Conservation (phyloP, 2,888 invertebrate genomes). For the Sthenelais limicola region DNA sequence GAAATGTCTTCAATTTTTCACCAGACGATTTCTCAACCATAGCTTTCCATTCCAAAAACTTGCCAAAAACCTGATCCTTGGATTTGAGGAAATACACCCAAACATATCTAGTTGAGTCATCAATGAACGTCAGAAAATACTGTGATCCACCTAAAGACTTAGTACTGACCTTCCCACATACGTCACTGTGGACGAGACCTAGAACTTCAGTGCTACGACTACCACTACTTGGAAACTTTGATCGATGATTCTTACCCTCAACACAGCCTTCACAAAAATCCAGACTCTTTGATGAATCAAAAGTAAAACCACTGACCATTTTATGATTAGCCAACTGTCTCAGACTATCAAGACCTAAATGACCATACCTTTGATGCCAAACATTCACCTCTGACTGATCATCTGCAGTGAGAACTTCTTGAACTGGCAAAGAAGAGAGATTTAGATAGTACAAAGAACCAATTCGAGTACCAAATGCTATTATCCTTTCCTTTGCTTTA, state of each 20-base stretch:
- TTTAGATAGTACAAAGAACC: constrained; percentile 23
- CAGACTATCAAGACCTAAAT: not conserved
- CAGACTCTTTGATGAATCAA: not conserved
- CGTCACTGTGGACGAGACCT: constrained; percentile 25
- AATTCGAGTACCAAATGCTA: constrained; percentile 17
- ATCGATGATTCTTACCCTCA: constrained; percentile 1
- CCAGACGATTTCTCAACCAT: constrained; percentile 15
- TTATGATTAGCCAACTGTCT: not conserved
- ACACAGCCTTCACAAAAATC: constrained; percentile 31
- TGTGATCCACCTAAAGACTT: constrained; percentile 5
- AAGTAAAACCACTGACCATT: not conserved
- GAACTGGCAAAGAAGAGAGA: not conserved
- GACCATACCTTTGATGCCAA: constrained; percentile 35
- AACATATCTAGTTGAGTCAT: constrained; percentile 16
- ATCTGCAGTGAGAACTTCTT: not conserved
- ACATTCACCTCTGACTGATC: not conserved
- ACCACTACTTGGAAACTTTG: constrained; percentile 6
- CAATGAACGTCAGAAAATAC: constrained; percentile 27
- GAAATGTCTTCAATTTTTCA: constrained; percentile 43
- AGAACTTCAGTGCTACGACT: not conserved
- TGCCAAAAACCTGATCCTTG: constrained; percentile 15
- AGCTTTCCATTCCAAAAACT: constrained; percentile 14
- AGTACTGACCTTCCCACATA: constrained; percentile 22
- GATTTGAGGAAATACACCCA: constrained; percentile 32
- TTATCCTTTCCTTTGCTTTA: not conserved